Evolutionary conservation across 2,797 vertebrate species (phyloP), one percentile per base, ranked within the genome.

Genomic region (Anableps anableps): DNA sequence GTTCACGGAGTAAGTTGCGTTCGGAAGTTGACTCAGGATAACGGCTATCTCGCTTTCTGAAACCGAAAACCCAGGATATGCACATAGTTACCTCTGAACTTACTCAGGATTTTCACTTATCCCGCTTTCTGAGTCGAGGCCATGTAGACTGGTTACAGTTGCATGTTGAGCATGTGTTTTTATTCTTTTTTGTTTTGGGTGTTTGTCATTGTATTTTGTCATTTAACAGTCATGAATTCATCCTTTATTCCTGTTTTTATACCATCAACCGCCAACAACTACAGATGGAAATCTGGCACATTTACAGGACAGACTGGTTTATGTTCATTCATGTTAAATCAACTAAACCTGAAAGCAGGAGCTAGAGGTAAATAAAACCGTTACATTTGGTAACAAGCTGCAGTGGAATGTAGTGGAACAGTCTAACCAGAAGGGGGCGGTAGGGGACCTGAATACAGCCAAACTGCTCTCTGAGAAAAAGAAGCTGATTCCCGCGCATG

Each of bases 391-490:
- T 31, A n/a, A 13, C 5, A 17, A 7, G 17, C 41, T 73, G 26
- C 31, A 47, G 70, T 29, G 58, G 16, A 13, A 34, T 34, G 58
- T 34, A 62, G 29, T 62, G 58, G 2, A 66, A 8, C 4, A 23
- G 19, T 36, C 21, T 38, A 36, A 17, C 79, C 79, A 72, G 36
- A 53, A 29, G 80, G n/a, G 47, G 80, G 75, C 58, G 48, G 6
- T n/a, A 36, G 38, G 6, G 9, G 16, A 7, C 19, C 26, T 14
- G 23, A 21, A 1, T 21, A 47, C 45, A 47, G 10, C 11, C 31
- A 34, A 34, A 34, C 58, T 62, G 31, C 58, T n/a, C n/a, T 26
- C 55, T 5, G n/a, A 29, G 5, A 31, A 64, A 16, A 36, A 38
- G 72, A n/a, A 48, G n/a, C 31, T 9, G n/a, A 47, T 43, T 14